Evolutionary conservation across 2,113 vertebrate genomes (phyloP).

Genomic region (Thryonomys swinderianus): DNA sequence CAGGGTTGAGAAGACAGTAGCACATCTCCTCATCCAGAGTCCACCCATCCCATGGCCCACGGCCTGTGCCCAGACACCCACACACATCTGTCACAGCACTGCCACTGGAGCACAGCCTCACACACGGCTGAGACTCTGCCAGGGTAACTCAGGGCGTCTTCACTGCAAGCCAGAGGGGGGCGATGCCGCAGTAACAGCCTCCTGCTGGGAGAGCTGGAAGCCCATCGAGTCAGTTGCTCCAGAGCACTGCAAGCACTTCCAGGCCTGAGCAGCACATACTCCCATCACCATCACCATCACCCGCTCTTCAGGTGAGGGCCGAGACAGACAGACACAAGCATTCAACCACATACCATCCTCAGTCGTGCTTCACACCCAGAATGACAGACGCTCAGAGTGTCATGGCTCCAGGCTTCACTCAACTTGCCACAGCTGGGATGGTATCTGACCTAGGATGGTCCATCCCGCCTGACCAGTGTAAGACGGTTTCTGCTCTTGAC

Average conservation of each 20-base stretch:
- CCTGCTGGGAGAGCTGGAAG: neutral
- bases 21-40: neutral
- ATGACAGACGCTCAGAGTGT: neutral
- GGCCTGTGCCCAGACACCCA: neutral
- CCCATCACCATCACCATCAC: rapidly evolving
- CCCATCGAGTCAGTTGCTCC: neutral
- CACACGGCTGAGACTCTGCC: neutral
- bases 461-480: rapidly evolving
- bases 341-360: neutral
- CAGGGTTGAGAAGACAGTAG: neutral
- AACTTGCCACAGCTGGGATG: neutral
- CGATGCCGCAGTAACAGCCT: neutral
- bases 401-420: neutral
- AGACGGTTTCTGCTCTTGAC: neutral
- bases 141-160: neutral
- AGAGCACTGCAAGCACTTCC: too few relatives aligned
- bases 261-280: neutral
- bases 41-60: neutral
- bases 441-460: rapidly evolving
- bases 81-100: neutral
- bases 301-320: neutral
- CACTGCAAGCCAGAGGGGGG: neutral
- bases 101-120: neutral
- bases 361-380: neutral
- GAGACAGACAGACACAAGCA: neutral